These are phyloP conservation scores for Idaea straminata DNA, from an alignment of 2,888 invertebrate species.

Conservation along the genomic window DNA sequence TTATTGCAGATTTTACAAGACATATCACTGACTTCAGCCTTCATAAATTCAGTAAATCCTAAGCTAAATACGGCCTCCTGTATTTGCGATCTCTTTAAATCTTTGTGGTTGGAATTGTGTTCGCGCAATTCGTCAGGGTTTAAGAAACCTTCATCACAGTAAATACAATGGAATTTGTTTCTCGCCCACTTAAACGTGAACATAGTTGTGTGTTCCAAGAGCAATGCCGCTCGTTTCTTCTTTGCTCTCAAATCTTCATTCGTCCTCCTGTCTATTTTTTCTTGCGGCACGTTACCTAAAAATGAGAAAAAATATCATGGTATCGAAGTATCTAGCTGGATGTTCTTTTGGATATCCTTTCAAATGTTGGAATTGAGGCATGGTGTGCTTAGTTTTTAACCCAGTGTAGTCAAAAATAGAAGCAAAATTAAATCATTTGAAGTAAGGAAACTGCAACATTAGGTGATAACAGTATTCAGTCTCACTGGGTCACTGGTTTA, in stretches of 20 bases:
- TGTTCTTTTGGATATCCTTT: not conserved
- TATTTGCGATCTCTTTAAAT: slow-evolving; percentile 35
- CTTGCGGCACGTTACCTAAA: not conserved
- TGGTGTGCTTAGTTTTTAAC: too few species aligned
- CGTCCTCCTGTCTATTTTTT: not conserved
- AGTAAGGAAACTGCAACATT: too few species aligned
- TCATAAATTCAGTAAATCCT: slow-evolving; percentile 62
- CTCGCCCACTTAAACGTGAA: slow-evolving; percentile 70
- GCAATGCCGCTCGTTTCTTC: slow-evolving; percentile 47
- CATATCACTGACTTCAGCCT: slow-evolving; percentile 61
- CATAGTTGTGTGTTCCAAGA: slow-evolving; percentile 59
- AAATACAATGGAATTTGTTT: slow-evolving; percentile 63
- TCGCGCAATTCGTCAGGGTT: slow-evolving; percentile 52
- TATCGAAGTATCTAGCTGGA: slow-evolving; percentile 44
- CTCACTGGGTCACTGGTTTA: too few species aligned
- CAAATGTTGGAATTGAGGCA: not conserved
- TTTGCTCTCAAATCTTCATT: slow-evolving; percentile 22
- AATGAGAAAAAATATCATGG: slow-evolving; percentile 20
- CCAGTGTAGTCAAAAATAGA: too few species aligned
- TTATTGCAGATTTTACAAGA: slow-evolving; percentile 58
- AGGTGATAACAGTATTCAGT: too few species aligned
- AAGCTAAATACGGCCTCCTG: slow-evolving; percentile 48
- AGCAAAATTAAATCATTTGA: too few species aligned
- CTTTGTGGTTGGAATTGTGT: slow-evolving; percentile 47
- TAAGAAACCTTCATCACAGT: slow-evolving; percentile 55